These are phyloP conservation scores for Melanotaenia parkinsoni DNA, from an alignment of 2,797 vertebrate species.

Conservation along the genomic window DNA sequence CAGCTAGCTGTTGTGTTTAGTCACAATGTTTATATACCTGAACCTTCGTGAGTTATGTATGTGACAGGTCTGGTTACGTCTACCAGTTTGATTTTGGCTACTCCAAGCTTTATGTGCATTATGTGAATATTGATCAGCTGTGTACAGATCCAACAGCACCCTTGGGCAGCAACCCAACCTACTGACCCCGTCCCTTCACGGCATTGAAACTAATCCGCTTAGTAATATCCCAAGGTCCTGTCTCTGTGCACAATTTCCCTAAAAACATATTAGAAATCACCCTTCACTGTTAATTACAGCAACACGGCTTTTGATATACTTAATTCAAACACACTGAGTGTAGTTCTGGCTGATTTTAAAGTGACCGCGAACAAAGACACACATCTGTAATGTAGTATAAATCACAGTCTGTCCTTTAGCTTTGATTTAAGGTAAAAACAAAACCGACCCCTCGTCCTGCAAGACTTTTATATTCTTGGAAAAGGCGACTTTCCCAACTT, in stretches of 20 bases:
- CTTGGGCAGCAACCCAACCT: slow-evolving; percentile 17
- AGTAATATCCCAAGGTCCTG: slow-evolving; percentile 60
- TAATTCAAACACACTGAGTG: neutral
- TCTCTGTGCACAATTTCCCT: slow-evolving; percentile 31
- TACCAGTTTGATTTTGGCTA: neutral
- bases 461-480: neutral
- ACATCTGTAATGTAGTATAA: neutral
- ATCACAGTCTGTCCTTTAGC: neutral
- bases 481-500: slow-evolving; percentile 27
- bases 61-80: slow-evolving; percentile 2
- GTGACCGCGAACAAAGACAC: neutral
- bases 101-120: neutral
- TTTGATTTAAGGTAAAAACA: neutral
- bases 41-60: neutral
- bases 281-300: slow-evolving; percentile 27
- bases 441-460: neutral
- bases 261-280: slow-evolving; percentile 31
- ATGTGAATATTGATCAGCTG: slow-evolving; percentile 33
- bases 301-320: neutral
- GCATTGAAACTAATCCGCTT: slow-evolving; percentile 73
- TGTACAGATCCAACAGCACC: slow-evolving; percentile 43
- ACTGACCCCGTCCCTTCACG: slow-evolving; percentile 52
- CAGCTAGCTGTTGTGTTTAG: neutral
- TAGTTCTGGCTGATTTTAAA: neutral
- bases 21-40: neutral